phyloP scores from a whole-genome alignment of 2,113 vertebrate genomes.

The Nothoprocta perdicaria region DNA sequence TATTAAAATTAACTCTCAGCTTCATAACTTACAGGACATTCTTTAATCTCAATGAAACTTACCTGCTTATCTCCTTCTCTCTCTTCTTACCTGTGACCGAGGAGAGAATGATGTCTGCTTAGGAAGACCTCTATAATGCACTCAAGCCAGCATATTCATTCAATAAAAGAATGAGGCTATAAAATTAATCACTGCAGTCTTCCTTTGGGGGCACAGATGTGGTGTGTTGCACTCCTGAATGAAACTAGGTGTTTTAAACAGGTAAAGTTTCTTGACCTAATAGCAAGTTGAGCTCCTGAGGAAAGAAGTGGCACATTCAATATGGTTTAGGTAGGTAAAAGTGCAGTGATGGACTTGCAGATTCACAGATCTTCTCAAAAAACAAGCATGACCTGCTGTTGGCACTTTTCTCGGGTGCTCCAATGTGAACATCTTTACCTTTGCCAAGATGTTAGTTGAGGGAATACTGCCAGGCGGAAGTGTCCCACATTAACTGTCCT shows the following conservation, averaged over 20 bases:
- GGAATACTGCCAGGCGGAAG: not conserved
- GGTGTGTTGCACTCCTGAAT: not conserved
- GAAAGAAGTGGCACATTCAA: not conserved
- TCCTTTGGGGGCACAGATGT: not conserved
- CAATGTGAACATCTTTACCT: not conserved
- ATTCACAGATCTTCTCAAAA: not conserved
- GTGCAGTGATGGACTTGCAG: not conserved
- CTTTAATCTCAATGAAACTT: not conserved
- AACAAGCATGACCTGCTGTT: accelerated
- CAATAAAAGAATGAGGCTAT: not conserved
- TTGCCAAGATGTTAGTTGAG: not conserved
- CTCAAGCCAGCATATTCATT: not conserved
- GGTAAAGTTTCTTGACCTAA: not conserved
- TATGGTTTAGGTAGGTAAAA: not conserved
- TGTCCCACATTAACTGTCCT: not conserved
- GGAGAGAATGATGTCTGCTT: not conserved
- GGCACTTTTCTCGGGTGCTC: not conserved
- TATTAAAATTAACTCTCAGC: not conserved
- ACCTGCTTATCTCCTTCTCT: not conserved
- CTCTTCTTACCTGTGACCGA: not conserved
- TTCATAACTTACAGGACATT: not conserved
- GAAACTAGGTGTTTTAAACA: not conserved
- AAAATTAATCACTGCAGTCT: not conserved
- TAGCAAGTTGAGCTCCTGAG: not conserved
- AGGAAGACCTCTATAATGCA: not conserved